phyloP scores from a whole-genome alignment of 2,888 invertebrate genomes.

The Gastracanthus pulcherrimus region DNA sequence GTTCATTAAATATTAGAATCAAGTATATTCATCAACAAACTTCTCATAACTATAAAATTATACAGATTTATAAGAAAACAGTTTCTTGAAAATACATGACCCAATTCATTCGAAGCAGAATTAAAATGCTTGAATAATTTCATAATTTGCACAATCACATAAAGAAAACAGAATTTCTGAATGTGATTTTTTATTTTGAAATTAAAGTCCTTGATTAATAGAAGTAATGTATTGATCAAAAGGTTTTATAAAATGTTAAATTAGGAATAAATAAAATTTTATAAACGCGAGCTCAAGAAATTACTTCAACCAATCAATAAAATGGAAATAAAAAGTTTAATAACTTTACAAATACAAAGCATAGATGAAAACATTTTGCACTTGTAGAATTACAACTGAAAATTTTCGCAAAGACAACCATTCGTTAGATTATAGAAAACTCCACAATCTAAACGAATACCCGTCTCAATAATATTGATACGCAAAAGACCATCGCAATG shows the following conservation, averaged over 20 bases:
- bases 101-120: background rate
- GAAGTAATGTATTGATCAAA: conserved; percentile 5
- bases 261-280: background rate
- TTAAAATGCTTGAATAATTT: too few species aligned
- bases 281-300: background rate
- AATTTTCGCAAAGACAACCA: background rate
- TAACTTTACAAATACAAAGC: conserved; percentile 13
- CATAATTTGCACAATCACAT: background rate
- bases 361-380: background rate
- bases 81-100: background rate
- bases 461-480: background rate
- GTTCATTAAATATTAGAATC: background rate
- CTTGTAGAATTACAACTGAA: conserved; percentile 15
- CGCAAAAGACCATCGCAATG: background rate
- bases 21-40: background rate
- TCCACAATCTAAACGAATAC: background rate
- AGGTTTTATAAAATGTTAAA: background rate
- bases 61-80: background rate
- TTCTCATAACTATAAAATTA: background rate
- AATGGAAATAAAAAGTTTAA: background rate
- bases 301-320: conserved; percentile 28
- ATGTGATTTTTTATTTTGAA: background rate
- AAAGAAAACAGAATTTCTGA: conserved; percentile 7
- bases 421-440: background rate
- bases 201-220: conserved; percentile 29